phyloP scores from a whole-genome alignment of 2,797 vertebrate species.

The Sebastes elongatus region DNA sequence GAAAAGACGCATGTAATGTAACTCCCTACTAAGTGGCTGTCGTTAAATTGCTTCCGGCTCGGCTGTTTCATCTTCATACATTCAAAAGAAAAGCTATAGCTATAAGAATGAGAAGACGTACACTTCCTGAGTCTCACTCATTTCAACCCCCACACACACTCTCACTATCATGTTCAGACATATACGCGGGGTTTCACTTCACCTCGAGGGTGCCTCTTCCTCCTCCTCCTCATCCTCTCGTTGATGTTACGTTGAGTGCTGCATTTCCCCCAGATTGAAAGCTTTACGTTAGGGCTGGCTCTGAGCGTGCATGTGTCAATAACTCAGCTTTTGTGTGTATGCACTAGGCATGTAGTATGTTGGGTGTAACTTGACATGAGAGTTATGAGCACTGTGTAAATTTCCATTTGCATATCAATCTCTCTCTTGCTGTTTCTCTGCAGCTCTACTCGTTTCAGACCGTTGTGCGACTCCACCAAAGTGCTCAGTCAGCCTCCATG shows the following conservation, averaged over 20 bases:
- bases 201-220: neutral
- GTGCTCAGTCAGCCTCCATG: slow-evolving; percentile 50
- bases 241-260: slow-evolving; percentile 21
- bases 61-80: slow-evolving; percentile 23
- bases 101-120: slow-evolving; percentile 2
- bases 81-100: slow-evolving; percentile 15
- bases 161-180: neutral
- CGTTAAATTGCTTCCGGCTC: slow-evolving; percentile 21
- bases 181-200: slow-evolving; percentile 20
- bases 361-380: slow-evolving; percentile 5
- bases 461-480: neutral
- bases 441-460: slow-evolving; percentile 13
- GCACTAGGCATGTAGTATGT: neutral
- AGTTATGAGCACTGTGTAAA: slow-evolving; percentile 25
- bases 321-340: slow-evolving; percentile 18
- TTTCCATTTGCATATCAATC: slow-evolving; percentile 44
- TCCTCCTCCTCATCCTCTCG: neutral
- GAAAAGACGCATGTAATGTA: slow-evolving; percentile 19
- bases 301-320: neutral
- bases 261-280: slow-evolving; percentile 11
- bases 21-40: slow-evolving; percentile 25
- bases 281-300: slow-evolving; percentile 10
- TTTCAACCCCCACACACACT: neutral
- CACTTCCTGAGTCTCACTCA: neutral
- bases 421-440: neutral